Percentiles rank a stretch among this genome's conserved stretches.
Conservation (phyloP, 1,140 invertebrate genomes). For the Thereuonema tuberculata region DNA sequence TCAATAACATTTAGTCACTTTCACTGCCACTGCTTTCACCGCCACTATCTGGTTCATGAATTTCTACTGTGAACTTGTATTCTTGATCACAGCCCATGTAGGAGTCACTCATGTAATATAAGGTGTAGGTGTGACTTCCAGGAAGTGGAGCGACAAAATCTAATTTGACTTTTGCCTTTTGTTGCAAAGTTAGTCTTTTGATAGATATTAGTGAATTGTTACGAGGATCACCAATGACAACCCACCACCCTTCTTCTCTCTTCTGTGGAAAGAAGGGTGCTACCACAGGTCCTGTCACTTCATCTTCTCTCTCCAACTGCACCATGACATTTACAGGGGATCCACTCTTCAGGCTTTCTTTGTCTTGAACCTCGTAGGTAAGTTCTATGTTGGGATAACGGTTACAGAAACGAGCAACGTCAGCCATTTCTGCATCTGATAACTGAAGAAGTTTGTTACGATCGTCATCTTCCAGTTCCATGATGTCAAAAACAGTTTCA, state of each 20-base stretch:
- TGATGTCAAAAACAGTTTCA: slow-evolving; percentile 95
- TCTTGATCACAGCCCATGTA: slow-evolving; percentile 98
- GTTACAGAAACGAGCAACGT: slow-evolving; percentile 97
- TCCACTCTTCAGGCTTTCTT: slow-evolving; percentile 55
- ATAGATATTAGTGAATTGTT: slow-evolving; percentile 90
- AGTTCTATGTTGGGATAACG: slow-evolving; percentile 98
- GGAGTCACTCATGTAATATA: slow-evolving; percentile 98
- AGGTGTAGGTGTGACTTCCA: slow-evolving; percentile 68
- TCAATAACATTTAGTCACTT: slow-evolving; percentile 24
- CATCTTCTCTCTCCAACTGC: slow-evolving; percentile 88
- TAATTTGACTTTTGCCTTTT: slow-evolving; percentile 84
- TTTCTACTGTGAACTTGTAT: slow-evolving; percentile 70
- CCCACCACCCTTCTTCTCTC: slow-evolving; percentile 99
- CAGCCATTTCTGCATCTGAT: slow-evolving; percentile 75
- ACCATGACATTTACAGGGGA: slow-evolving; percentile 76
- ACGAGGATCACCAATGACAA: slow-evolving; percentile 94
- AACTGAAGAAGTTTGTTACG: slow-evolving; percentile 72
- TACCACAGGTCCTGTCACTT: slow-evolving; percentile 89
- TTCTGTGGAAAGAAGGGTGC: slow-evolving; percentile 97
- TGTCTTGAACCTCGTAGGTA: slow-evolving; percentile 76
- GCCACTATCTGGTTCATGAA: slow-evolving; percentile 41
- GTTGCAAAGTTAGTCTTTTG: slow-evolving; percentile 83
- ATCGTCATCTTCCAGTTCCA: slow-evolving; percentile 95
- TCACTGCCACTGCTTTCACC: slow-evolving; percentile 22
- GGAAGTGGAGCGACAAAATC: slow-evolving; percentile 85